Conservation (phyloP, 2,113 vertebrate genomes). For the Ovis aries region DNA sequence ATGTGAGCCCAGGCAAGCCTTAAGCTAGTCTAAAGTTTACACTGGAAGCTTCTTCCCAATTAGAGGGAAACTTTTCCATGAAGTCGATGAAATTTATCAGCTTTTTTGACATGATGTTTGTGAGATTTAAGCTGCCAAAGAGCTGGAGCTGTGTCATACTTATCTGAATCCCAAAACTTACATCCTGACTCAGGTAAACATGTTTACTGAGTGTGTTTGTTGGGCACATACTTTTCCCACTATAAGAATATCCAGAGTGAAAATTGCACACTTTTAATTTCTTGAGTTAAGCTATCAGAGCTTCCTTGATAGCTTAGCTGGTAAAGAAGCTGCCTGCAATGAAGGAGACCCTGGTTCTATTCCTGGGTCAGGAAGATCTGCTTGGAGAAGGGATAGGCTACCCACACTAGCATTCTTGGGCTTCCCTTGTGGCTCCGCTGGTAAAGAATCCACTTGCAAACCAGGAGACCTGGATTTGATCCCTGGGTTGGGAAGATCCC, state of each 20-base stretch:
- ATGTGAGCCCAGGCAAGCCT: background rate
- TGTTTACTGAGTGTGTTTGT: rapidly evolving
- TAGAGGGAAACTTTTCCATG: background rate
- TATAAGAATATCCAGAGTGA: background rate
- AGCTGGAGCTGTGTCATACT: background rate
- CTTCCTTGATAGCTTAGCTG: background rate
- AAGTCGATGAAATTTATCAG: background rate
- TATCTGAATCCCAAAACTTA: rapidly evolving
- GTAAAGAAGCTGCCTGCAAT: background rate
- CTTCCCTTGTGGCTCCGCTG: background rate
- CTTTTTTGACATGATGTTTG: background rate
- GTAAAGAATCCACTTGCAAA: background rate
- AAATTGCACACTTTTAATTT: background rate
- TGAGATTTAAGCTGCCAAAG: background rate
- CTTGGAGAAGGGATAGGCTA: background rate
- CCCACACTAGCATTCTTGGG: background rate
- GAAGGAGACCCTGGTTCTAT: background rate
- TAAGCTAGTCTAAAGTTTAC: background rate
- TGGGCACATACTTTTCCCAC: background rate
- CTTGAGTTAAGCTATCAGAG: background rate
- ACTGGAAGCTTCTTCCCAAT: background rate
- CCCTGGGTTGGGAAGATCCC: background rate
- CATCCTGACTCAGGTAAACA: no score
- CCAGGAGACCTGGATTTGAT: background rate
- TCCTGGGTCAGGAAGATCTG: background rate